These are phyloP conservation scores for Anoplopoma fimbria DNA, from an alignment of 2,113 vertebrate species.

Conservation along the genomic window DNA sequence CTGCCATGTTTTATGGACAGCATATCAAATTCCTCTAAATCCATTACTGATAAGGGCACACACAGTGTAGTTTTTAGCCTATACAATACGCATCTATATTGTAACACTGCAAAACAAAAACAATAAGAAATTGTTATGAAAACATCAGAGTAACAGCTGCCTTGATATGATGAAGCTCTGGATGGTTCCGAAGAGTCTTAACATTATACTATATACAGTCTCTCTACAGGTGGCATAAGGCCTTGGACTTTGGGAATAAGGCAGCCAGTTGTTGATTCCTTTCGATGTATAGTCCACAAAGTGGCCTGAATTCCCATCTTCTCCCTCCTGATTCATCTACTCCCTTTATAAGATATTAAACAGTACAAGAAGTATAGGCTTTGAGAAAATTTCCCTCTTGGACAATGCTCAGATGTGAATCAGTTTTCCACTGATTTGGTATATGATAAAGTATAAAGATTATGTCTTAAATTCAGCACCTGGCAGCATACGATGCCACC, in stretches of 20 bases:
- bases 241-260: constrained; percentile 84
- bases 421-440: constrained; percentile 78
- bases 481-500: constrained; percentile 78
- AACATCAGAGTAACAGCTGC: constrained; percentile 79
- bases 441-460: constrained; percentile 81
- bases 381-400: constrained; percentile 74
- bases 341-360: constrained; percentile 81
- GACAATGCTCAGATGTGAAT: constrained; percentile 78
- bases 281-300: constrained; percentile 70
- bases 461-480: constrained; percentile 85
- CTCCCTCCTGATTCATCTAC: constrained; percentile 68
- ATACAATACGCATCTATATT: constrained; percentile 67
- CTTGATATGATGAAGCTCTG: constrained; percentile 80
- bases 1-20: constrained; percentile 65
- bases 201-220: constrained; percentile 79
- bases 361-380: constrained; percentile 83
- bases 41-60: constrained; percentile 67
- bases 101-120: constrained; percentile 71
- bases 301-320: constrained; percentile 73
- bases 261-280: constrained; percentile 83
- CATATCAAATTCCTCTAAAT: constrained; percentile 67
- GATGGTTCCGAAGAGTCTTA: constrained; percentile 74
- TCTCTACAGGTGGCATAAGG: constrained; percentile 80
- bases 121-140: constrained; percentile 74
- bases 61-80: constrained; percentile 69